Conservation (phyloP, 2,888 invertebrate species). For the Coenonympha glycerion region DNA sequence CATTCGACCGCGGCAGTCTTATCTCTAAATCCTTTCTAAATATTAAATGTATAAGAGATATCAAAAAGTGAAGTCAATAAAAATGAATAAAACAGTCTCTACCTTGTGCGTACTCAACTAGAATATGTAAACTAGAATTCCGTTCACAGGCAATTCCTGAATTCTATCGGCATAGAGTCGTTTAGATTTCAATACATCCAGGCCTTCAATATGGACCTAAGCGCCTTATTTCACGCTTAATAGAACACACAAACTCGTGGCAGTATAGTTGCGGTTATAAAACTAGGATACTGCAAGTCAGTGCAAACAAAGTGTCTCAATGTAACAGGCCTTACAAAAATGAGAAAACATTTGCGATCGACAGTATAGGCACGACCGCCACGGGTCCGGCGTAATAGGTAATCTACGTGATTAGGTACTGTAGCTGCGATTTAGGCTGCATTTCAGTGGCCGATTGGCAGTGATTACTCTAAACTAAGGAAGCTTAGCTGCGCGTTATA, state of each 20-base stretch:
- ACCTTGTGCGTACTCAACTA: slow-evolving; percentile 22
- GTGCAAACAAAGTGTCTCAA: too few relatives aligned
- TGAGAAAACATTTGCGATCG: too few relatives aligned
- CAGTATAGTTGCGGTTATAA: too few relatives aligned
- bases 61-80: slow-evolving; percentile 25
- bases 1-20: slow-evolving; percentile 14
- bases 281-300: too few relatives aligned
- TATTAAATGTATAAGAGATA: slow-evolving; percentile 26
- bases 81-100: slow-evolving; percentile 15
- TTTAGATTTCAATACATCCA: slow-evolving; percentile 26
- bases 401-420: slow-evolving; percentile 16
- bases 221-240: too few relatives aligned
- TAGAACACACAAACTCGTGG: too few relatives aligned
- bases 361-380: too few relatives aligned
- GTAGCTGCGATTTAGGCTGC: slow-evolving; percentile 12
- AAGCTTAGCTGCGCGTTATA: slow-evolving; percentile 23
- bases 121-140: slow-evolving; percentile 19
- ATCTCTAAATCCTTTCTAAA: slow-evolving; percentile 19
- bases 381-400: too few relatives aligned
- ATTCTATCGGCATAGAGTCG: slow-evolving; percentile 34
- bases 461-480: slow-evolving; percentile 21
- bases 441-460: slow-evolving; percentile 24
- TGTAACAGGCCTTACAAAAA: too few relatives aligned
- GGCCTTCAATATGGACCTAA: slow-evolving; percentile 29
- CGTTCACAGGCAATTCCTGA: slow-evolving; percentile 25